phyloP scores from a whole-genome alignment of 2,113 vertebrate genomes.

The Syrmaticus mikado region DNA sequence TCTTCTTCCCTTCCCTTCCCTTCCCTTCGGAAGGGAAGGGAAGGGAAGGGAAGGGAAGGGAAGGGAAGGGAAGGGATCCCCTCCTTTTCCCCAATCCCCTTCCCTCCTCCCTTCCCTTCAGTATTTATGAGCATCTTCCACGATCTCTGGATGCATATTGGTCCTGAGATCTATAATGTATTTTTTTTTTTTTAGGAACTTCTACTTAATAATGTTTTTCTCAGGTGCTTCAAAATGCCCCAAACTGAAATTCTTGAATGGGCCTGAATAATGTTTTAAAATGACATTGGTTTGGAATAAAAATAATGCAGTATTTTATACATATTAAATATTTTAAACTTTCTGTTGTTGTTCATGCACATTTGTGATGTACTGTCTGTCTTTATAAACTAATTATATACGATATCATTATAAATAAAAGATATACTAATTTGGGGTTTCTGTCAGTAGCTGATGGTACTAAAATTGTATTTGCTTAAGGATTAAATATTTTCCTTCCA shows the following conservation, averaged over 20 bases:
- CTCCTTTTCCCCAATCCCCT: too few relatives aligned
- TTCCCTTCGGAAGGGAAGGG: too few relatives aligned
- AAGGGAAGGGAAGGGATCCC: too few relatives aligned
- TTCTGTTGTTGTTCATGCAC: background rate
- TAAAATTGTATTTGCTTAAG: conserved; percentile 14
- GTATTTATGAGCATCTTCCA: background rate
- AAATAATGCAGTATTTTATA: conserved; percentile 14
- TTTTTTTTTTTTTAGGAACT: background rate
- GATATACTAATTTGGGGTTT: conserved; percentile 36
- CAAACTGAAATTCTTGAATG: background rate
- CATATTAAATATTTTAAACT: conserved; percentile 10
- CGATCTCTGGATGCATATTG: background rate
- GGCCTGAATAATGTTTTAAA: background rate
- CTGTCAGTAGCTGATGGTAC: conserved; percentile 21
- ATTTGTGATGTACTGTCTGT: background rate
- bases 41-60: too few relatives aligned
- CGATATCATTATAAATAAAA: conserved; percentile 8
- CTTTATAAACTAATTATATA: conserved; percentile 17
- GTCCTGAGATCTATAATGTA: background rate
- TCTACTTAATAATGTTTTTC: conserved; percentile 24
- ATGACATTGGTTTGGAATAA: conserved; percentile 34
- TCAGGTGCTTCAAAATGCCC: conserved; percentile 21
- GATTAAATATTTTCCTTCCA: background rate
- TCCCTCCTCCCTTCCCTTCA: too few relatives aligned
- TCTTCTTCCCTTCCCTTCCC: too few relatives aligned